Conservation (phyloP, 2,113 vertebrate genomes). For the Pipra filicauda region DNA sequence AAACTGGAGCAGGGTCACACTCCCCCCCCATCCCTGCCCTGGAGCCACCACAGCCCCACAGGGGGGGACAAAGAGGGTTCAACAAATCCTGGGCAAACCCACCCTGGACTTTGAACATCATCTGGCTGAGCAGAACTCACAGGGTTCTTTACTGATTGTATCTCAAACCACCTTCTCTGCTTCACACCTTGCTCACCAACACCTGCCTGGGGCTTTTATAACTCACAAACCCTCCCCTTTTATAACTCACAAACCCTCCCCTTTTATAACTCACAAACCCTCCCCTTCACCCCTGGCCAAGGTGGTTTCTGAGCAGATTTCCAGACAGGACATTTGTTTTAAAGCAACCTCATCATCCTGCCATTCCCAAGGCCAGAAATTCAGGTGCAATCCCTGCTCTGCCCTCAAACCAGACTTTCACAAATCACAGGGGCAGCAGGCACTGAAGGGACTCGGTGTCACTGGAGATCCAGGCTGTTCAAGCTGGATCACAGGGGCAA, state of each 20-base stretch:
- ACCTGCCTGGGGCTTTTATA: background rate
- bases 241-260: background rate
- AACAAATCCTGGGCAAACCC: fast-evolving
- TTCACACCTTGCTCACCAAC: background rate
- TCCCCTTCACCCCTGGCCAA: background rate
- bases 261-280: slow-evolving; percentile 32
- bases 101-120: background rate
- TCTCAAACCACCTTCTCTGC: background rate
- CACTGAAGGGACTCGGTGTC: background rate
- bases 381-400: background rate
- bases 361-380: background rate
- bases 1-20: too few species aligned
- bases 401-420: background rate
- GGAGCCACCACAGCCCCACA: too few species aligned
- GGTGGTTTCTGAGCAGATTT: background rate
- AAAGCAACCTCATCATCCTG: background rate
- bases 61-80: too few species aligned
- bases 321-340: background rate
- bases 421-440: background rate
- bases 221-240: background rate
- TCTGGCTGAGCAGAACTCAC: background rate
- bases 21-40: too few species aligned
- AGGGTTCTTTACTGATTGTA: too few species aligned
- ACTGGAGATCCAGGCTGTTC: background rate
- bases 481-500: background rate